Evolutionary conservation across 2,113 vertebrate genomes (phyloP), one percentile per base, ranked within the genome.

Genomic region (Gymnorhina tibicen): DNA sequence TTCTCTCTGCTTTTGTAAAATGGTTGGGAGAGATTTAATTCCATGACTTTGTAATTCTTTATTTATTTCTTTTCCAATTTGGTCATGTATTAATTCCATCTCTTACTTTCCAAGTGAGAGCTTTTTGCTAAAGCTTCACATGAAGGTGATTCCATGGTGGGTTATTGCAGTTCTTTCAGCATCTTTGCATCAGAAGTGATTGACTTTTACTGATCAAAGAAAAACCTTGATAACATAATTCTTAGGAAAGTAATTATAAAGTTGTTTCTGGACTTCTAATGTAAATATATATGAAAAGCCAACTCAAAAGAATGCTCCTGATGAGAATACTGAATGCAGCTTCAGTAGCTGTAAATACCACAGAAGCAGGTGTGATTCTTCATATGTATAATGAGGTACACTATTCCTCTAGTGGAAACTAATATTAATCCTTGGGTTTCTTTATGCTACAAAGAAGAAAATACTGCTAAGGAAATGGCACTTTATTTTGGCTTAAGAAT

Each of bases 401-500:
- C 21, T 80, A 84, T 76, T 85, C 11, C 20, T 78, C 3, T 13
- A 56, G 52, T 64, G n/a, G 69, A 76, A 81, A 68, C 55, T 49
- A 47, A 52, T 42, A 56, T 22, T 70, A 44, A 66, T 70, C 30
- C 39, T 39, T 72, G 66, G 30, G 21, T 18, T 87, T 89, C 17
- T 13, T 72, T 74, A 47, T 42, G 14, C n/a, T 46, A 16, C 28
- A 60, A 24, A 52, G 44, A 85, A 64, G 22, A 89, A 85, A 70
- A 15, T 42, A 7, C 27, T 77, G 5, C 59, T 41, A 53, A 64
- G 23, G 30, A 88, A 86, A 73, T 62, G 10, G 5, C 55, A 70
- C 49, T 91, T 89, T 88, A 42, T 90, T 93, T 95, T 89, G 30
- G 28, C 7, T 74, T 89, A 23, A 60, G 78, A 64, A 33, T 62